These are phyloP conservation scores for Cordilura impudica DNA, from an alignment of 2,888 invertebrate species.

Conservation along the genomic window DNA sequence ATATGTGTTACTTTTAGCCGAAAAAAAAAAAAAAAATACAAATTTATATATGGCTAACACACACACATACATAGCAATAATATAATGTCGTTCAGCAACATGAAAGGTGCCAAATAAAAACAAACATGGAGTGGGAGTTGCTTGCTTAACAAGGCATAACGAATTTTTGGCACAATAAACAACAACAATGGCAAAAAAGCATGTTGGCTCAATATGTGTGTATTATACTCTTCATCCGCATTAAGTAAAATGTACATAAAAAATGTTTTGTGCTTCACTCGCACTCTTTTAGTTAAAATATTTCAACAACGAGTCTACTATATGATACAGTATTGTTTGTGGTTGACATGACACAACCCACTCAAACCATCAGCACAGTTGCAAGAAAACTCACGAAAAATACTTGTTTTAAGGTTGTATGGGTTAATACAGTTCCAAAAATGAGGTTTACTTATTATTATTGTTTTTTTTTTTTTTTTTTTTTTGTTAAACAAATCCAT, in stretches of 20 bases:
- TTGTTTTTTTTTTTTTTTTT: no score
- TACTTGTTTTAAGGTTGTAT: slow-evolving; percentile 31
- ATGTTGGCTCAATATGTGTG: neutral
- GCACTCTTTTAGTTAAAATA: slow-evolving; percentile 10
- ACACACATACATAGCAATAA: neutral
- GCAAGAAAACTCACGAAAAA: neutral
- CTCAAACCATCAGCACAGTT: slow-evolving; percentile 32
- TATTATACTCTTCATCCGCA: slow-evolving; percentile 53
- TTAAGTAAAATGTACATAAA: slow-evolving; percentile 45
- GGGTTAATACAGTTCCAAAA: slow-evolving; percentile 46
- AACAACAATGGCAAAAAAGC: slow-evolving; percentile 21
- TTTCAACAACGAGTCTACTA: neutral
- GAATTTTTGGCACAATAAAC: slow-evolving; percentile 51
- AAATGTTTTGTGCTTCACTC: slow-evolving; percentile 33
- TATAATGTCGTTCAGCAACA: no score
- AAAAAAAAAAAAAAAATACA: slow-evolving; percentile 17
- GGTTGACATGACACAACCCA: slow-evolving; percentile 59
- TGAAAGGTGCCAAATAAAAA: slow-evolving; percentile 51
- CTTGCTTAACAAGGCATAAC: slow-evolving; percentile 53
- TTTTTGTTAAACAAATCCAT: slow-evolving; percentile 25
- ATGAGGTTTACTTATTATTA: neutral
- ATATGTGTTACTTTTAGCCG: slow-evolving; percentile 20
- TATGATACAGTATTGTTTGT: slow-evolving; percentile 6
- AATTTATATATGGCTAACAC: neutral
- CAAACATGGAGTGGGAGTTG: slow-evolving; percentile 55